Evolutionary conservation across 2,797 vertebrate genomes (phyloP), one percentile per base, ranked within the genome.

Genomic region (Lophotriccus pileatus): DNA sequence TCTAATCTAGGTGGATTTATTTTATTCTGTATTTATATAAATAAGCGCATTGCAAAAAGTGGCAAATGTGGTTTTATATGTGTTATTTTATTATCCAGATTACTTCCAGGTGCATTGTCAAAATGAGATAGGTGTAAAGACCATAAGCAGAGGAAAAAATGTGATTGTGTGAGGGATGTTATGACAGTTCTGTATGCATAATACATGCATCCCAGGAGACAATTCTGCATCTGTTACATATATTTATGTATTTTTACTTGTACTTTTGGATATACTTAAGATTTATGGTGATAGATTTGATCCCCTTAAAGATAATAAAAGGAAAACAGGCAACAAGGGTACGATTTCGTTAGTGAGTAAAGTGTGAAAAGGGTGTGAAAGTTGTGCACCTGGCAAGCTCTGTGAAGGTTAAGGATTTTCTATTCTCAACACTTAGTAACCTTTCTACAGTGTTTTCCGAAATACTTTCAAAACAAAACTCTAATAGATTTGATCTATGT

Each of bases 191-290:
- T 94, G 80, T 94, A 96, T 97, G 95, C 97, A 97, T 97, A 97
- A 97, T 97, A 85, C 96, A 97, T 97, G 89, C 94, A 96, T 97
- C 97, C 96, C 97, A 96, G 91, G 95, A 97, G 96, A 90, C 94
- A 95, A 73, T 94, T 97, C 95, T 98, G 96, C 97, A 98, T 97
- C 97, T 98, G 97, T 97, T 98, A 97, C 91, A 97, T 96, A 97
- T 97, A 98, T 97, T 97, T 96, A 96, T 98, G 93, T 94, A 95
- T 98, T 98, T 98, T 98, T 94, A 94, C 96, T 96, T 97, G 95
- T 95, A 96, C 86, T 97, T 98, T 95, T 94, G 90, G 93, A 97
- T 94, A 93, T 97, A 96, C 94, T 96, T 96, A 95, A 97, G 97
- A 97, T 98, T 98, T 97, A 98, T 96, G 93, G 79, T 97, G 96